A percentile compares a stretch with the other conserved stretches of the same genome.
Conservation (phyloP, 2,113 vertebrate genomes). For the Martes martes region DNA sequence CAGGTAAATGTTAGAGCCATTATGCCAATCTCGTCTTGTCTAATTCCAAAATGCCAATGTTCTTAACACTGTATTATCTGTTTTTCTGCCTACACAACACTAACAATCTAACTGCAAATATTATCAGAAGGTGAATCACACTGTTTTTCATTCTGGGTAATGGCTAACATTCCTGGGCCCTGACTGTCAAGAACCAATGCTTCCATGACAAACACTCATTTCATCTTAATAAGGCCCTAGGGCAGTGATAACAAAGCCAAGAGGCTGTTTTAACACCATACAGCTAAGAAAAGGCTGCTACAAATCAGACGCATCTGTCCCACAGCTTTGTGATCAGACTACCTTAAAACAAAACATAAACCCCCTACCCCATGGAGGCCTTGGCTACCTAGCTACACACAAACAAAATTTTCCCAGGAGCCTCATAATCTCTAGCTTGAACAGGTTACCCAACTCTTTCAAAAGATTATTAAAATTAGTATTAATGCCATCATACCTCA, state of each 20-base stretch:
- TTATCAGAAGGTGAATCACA: background rate
- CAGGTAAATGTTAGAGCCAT: background rate
- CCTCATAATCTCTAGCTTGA: background rate
- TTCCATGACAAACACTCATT: background rate
- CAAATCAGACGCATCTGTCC: background rate
- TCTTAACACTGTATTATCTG: background rate
- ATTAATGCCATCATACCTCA: background rate
- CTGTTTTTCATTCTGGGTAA: conserved; percentile 4
- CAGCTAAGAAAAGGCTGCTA: background rate
- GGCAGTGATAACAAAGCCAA: background rate
- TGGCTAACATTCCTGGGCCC: background rate
- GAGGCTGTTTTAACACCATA: background rate
- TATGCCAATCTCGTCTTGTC: background rate
- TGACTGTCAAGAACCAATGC: background rate
- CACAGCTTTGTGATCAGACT: background rate
- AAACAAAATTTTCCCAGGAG: background rate
- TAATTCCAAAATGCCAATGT: conserved; percentile 13
- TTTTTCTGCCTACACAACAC: background rate
- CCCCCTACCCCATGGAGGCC: no score
- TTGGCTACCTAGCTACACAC: background rate
- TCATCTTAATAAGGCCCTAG: background rate
- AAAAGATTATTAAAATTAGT: conserved; percentile 37
- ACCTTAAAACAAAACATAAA: background rate
- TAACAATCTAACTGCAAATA: background rate
- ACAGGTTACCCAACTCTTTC: background rate